Conservation (phyloP, 2,113 vertebrate species). For the Paralichthys olivaceus region DNA sequence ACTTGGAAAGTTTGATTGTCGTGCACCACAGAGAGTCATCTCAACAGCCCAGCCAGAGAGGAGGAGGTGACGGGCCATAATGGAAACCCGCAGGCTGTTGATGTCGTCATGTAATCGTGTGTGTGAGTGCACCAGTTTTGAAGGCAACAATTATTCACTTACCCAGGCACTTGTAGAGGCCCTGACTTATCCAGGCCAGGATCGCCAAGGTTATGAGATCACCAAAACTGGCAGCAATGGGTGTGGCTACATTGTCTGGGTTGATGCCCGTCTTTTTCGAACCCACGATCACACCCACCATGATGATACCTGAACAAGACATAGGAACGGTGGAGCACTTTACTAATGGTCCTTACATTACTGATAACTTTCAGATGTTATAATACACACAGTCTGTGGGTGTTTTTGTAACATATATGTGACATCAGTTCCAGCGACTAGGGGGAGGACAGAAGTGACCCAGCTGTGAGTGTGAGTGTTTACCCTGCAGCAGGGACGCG, state of each 20-base stretch:
- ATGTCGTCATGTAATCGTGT: background rate
- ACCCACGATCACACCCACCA: slow-evolving; percentile 98
- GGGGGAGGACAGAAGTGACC: background rate
- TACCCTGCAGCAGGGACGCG: slow-evolving; percentile 95
- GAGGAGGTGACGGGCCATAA: background rate
- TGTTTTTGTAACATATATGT: background rate
- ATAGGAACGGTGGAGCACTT: background rate
- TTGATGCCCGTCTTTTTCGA: slow-evolving; percentile 98
- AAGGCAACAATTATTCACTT: slow-evolving; percentile 6
- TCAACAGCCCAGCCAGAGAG: too few species aligned
- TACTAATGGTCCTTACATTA: background rate
- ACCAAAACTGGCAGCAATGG: slow-evolving; percentile 96
- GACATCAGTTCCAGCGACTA: background rate
- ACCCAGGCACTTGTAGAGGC: slow-evolving; percentile 95
- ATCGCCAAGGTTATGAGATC: slow-evolving; percentile 97
- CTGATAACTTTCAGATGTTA: background rate
- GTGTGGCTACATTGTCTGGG: slow-evolving; percentile 97
- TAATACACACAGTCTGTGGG: background rate
- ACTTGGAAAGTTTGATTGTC: background rate
- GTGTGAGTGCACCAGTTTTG: background rate
- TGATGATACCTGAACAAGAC: slow-evolving; percentile 89
- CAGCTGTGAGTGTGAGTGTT: slow-evolving; percentile 27
- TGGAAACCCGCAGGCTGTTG: background rate
- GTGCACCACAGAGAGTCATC: background rate
- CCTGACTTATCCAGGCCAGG: slow-evolving; percentile 97